phyloP scores from a whole-genome alignment of 2,888 invertebrate species.

The Drosophila monieri region DNA sequence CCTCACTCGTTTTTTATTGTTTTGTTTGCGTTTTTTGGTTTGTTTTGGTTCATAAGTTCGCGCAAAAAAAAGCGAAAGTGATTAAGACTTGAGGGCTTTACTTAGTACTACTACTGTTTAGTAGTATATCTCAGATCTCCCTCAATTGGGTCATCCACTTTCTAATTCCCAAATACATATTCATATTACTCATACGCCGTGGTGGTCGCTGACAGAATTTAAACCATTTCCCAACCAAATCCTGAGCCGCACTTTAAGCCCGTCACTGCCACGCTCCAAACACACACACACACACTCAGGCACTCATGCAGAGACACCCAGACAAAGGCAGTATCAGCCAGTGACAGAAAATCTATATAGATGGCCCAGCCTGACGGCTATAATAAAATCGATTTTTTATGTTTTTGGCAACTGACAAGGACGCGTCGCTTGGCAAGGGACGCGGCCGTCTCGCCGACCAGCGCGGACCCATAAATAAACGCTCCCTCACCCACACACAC shows the following conservation, averaged over 20 bases:
- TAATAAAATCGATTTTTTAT: conserved; percentile 79
- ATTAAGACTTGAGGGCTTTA: no score
- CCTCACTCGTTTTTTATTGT: conserved; percentile 14
- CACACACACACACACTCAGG: conserved; percentile 1
- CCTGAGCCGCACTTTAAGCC: conserved; percentile 55
- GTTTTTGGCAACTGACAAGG: conserved; percentile 68
- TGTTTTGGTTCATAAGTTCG: conserved; percentile 15
- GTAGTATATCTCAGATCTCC: no score
- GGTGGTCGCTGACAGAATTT: conserved; percentile 12
- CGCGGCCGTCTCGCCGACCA: conserved; percentile 61
- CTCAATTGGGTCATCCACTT: neutral
- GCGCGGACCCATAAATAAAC: conserved; percentile 67
- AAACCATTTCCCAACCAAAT: conserved; percentile 34
- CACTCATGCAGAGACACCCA: conserved; percentile 29
- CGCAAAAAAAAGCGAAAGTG: no score
- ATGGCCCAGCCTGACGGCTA: conserved; percentile 60
- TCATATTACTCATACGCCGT: neutral
- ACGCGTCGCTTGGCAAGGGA: conserved; percentile 54
- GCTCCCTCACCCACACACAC: conserved; percentile 16
- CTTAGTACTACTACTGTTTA: no score
- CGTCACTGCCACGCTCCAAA: conserved; percentile 34
- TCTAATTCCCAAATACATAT: neutral
- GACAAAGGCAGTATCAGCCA: conserved; percentile 60
- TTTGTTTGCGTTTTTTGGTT: conserved; percentile 17
- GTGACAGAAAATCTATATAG: conserved; percentile 76